A percentile compares a stretch with the other conserved stretches of the same genome.
Conservation (phyloP, 2,113 vertebrate genomes). For the Ginglymostoma cirratum region DNA sequence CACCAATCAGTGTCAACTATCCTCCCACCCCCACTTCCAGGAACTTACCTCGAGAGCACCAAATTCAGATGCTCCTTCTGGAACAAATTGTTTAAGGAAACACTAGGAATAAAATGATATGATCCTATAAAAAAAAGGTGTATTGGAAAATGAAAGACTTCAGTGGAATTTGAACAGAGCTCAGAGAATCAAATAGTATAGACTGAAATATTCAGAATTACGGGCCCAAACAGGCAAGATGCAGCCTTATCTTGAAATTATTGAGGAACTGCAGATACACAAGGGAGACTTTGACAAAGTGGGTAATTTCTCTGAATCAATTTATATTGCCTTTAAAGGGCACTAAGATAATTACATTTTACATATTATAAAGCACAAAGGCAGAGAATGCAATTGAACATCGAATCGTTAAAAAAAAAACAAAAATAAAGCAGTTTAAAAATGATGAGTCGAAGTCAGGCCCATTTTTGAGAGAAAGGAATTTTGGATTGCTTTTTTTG, state of each 20-base stretch:
- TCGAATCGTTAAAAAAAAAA: background rate
- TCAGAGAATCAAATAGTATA: background rate
- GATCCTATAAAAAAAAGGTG: background rate
- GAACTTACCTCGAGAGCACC: background rate
- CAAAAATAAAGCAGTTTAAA: background rate
- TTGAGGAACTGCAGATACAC: background rate
- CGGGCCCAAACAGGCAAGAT: background rate
- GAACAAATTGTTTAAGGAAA: background rate
- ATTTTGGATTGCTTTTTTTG: background rate
- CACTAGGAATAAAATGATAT: background rate
- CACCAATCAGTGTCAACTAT: too few species aligned
- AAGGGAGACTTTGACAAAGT: background rate
- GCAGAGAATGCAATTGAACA: background rate
- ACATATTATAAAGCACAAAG: background rate
- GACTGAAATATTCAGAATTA: background rate
- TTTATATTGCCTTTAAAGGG: background rate
- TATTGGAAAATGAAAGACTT: background rate
- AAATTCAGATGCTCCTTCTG: background rate
- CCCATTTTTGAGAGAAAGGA: too few species aligned
- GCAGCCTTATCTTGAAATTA: background rate
- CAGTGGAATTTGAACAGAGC: background rate
- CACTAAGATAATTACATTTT: background rate
- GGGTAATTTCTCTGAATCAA: background rate
- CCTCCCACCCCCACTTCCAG: too few species aligned
- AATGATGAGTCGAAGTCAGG: background rate